Conservation (phyloP, 2,113 vertebrate species). For the Serilophus lunatus region DNA sequence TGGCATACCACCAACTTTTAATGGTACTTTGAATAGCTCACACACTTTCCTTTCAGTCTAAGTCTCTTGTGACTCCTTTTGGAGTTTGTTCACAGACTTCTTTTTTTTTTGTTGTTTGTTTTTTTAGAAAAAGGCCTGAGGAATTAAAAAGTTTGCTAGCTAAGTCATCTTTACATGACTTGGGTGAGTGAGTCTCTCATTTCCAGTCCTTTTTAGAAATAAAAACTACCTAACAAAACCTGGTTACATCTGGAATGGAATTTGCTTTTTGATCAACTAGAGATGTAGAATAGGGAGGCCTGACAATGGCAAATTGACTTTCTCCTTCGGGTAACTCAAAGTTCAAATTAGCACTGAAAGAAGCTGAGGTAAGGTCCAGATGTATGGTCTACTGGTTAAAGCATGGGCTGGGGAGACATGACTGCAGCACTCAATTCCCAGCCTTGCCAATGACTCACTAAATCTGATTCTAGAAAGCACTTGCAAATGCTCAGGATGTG, state of each 20-base stretch:
- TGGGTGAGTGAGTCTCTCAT: slow-evolving; percentile 1
- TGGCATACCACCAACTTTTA: slow-evolving; percentile 43
- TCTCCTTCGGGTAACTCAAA: not conserved
- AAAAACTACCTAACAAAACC: not conserved
- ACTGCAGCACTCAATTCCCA: not conserved
- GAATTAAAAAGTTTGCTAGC: slow-evolving; percentile 9
- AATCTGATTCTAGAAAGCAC: not conserved
- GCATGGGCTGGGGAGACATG: not conserved
- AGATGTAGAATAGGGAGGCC: not conserved
- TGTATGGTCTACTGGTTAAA: not conserved
- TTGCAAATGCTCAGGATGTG: not conserved
- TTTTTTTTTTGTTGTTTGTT: not conserved
- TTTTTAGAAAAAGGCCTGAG: not conserved
- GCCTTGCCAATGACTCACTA: not conserved
- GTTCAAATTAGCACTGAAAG: slow-evolving; percentile 1
- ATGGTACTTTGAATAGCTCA: slow-evolving; percentile 32
- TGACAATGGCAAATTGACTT: not conserved
- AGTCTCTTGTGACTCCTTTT: slow-evolving; percentile 2
- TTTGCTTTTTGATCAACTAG: slow-evolving; percentile 7
- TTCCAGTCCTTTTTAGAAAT: slow-evolving; percentile 16
- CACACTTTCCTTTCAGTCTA: not conserved
- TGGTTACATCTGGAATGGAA: not conserved
- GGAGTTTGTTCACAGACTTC: slow-evolving; percentile 14
- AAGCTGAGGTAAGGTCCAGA: not conserved
- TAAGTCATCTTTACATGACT: slow-evolving; percentile 23